Conservation (phyloP, 2,113 vertebrate species). For the Aythya baeri region DNA sequence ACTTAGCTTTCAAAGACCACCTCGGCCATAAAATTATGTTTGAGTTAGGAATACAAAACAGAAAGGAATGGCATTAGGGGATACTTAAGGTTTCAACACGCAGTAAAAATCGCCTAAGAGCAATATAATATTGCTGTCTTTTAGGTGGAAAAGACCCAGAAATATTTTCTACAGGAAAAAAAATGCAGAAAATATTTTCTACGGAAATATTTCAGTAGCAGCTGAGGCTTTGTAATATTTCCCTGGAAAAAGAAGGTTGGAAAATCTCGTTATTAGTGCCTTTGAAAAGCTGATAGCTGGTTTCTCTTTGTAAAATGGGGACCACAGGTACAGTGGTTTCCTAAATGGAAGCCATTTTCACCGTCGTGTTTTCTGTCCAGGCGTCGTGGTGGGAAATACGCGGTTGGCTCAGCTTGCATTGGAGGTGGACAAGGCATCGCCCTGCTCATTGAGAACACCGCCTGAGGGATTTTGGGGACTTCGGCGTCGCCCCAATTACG, state of each 20-base stretch:
- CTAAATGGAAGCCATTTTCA: not conserved
- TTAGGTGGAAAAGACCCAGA: not conserved
- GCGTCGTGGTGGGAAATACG: constrained; percentile 90
- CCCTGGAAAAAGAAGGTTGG: not conserved
- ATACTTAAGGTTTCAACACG: too few relatives aligned
- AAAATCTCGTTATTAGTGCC: rapidly evolving
- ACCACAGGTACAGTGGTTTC: not conserved
- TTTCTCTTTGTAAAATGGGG: not conserved
- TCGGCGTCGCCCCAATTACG: not conserved
- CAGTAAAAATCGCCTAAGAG: too few relatives aligned
- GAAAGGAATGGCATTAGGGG: too few relatives aligned
- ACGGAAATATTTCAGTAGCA: not conserved
- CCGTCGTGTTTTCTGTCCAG: constrained; percentile 64
- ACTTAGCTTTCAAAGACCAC: not conserved
- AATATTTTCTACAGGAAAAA: not conserved
- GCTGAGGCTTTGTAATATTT: not conserved
- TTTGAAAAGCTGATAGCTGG: not conserved
- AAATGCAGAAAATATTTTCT: not conserved
- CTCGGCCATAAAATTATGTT: not conserved
- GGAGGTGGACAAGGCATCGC: constrained; percentile 97
- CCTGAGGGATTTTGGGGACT: constrained; percentile 50
- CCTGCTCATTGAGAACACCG: constrained; percentile 85
- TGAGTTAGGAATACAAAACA: not conserved
- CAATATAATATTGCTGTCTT: rapidly evolving
- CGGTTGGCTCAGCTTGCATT: constrained; percentile 93